These are phyloP conservation scores for Sebastes diploproa DNA, from an alignment of 2,797 vertebrate species.

Conservation along the genomic window DNA sequence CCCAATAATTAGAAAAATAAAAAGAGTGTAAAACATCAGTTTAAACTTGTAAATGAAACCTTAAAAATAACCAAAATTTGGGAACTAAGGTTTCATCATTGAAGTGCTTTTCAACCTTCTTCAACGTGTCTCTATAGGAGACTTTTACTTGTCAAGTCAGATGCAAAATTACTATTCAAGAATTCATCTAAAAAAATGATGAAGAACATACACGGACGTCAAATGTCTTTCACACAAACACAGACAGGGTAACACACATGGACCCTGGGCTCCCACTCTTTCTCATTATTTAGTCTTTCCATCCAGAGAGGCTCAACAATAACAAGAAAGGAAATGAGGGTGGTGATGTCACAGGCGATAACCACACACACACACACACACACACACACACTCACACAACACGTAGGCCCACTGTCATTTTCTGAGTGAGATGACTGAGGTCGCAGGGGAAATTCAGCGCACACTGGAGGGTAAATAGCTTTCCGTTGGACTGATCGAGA, in stretches of 20 bases:
- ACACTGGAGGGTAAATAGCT: slow-evolving; percentile 69
- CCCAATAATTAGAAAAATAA: background rate
- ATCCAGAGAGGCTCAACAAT: slow-evolving; percentile 62
- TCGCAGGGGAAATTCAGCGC: slow-evolving; percentile 67
- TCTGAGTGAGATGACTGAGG: slow-evolving; percentile 67
- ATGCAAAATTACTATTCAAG: slow-evolving; percentile 33
- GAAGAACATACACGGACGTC: slow-evolving; percentile 31
- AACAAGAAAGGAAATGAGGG: slow-evolving; percentile 75
- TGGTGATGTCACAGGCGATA: slow-evolving; percentile 72
- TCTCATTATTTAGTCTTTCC: slow-evolving; percentile 75
- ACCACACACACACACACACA: slow-evolving; percentile 35
- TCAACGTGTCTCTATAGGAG: slow-evolving; percentile 2
- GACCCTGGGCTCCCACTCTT: slow-evolving; percentile 37
- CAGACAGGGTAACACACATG: background rate
- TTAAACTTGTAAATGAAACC: background rate
- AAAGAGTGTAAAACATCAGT: background rate
- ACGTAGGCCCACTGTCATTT: slow-evolving; percentile 61
- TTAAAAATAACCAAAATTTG: background rate
- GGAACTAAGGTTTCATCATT: background rate
- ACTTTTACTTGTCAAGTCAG: slow-evolving; percentile 15
- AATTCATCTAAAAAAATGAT: slow-evolving; percentile 31
- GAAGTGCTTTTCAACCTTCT: background rate
- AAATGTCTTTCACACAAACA: background rate
- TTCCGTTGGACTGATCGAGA: slow-evolving; percentile 46
- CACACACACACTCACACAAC: slow-evolving; percentile 7